phyloP scores from a whole-genome alignment of 2,888 invertebrate genomes.

The Rhopalosiphum nymphaeae region DNA sequence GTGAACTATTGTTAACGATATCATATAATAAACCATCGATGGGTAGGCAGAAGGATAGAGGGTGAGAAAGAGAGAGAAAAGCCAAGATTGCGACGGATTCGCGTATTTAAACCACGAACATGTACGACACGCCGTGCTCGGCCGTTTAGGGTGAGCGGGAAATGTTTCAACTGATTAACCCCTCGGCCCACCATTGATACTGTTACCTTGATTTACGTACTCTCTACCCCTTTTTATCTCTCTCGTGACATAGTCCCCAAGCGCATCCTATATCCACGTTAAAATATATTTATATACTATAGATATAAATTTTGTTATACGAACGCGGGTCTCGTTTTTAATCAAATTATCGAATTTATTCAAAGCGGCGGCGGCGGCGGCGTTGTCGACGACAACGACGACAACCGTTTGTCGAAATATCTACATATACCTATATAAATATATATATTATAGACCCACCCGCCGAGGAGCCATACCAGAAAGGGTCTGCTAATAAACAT shows the following conservation, averaged over 20 bases:
- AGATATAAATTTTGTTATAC: background rate
- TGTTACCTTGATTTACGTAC: slow-evolving; percentile 60
- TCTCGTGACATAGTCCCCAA: background rate
- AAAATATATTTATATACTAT: background rate
- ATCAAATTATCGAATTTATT: slow-evolving; percentile 58
- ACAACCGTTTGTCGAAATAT: slow-evolving; percentile 10
- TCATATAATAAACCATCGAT: background rate
- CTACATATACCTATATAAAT: background rate
- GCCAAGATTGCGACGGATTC: background rate
- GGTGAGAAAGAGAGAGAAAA: background rate
- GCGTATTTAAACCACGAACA: slow-evolving; percentile 35
- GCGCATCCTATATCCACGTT: background rate
- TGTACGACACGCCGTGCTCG: background rate
- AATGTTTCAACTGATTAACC: slow-evolving; percentile 65
- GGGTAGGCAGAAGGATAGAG: background rate
- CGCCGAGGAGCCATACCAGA: background rate
- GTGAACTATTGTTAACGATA: background rate
- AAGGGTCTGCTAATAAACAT: slow-evolving; percentile 35
- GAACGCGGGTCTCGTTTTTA: slow-evolving; percentile 19
- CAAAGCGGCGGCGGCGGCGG: background rate
- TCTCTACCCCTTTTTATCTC: slow-evolving; percentile 57
- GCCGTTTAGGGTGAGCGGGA: background rate
- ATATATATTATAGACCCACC: background rate
- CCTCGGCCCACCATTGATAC: background rate
- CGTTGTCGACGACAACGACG: background rate